Evolutionary conservation across 2,888 invertebrate species (phyloP), one percentile per base, ranked within the genome.

Genomic region (Geotrupes spiniger): DNA sequence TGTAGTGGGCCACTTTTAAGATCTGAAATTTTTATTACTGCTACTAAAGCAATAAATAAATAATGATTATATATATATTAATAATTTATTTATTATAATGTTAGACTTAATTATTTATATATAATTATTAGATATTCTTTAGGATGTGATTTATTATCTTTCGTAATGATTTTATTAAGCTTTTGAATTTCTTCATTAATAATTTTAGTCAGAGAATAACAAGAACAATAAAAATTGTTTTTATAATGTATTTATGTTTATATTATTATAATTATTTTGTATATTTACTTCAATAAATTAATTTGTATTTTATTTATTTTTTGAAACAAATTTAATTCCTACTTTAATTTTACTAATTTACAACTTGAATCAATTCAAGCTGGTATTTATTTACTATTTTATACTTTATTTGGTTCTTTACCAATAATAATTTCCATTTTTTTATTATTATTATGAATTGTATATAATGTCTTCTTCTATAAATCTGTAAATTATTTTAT

Each of bases 291-390:
- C 70, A 4, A 68, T 76, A 67, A 80, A 78, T 78, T 73, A 83
- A 66, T 75, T 85, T 74, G 60, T 77, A 63, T 84, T 85, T 80
- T 85, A 84, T 79, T 74, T 85, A 70, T 82, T 80, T 78, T 87
- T 85, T 82, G 84, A 85, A 49, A 70, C 75, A 2, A 82, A 82
- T 2, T 75, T 85, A 71, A 80, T 86, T 74, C 84, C 84, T 10
- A 81, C 79, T 11, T 77, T 84, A 70, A 65, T 84, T 62, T 76
- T 85, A 71, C 81, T 86, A 80, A 68, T 85, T 61, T 81, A 74
- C 84, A 85, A 59, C 79, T 81, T 55, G 85, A 86, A 55, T 85
- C 85, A 0, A 69, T 85, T 65, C 79, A 81, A 56, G 83, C 85
- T 1, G 78, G 80, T 0, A 63, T 82, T 61, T 84, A 84, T 78